Evolutionary conservation across 2,888 invertebrate genomes (phyloP), one percentile per base, ranked within the genome.

Genomic region (Erebia ligea): DNA sequence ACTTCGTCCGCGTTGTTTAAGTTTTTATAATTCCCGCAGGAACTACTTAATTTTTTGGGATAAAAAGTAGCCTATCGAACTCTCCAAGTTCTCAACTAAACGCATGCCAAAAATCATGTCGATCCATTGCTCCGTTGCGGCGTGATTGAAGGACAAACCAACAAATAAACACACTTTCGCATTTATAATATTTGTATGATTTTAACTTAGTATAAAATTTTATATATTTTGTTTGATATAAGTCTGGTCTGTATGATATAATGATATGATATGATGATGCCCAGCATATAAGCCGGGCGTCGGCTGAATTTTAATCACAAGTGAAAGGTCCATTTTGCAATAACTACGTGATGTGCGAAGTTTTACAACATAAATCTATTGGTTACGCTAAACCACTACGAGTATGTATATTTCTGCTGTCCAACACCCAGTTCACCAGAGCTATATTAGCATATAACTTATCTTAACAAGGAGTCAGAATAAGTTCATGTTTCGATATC

Each of bases 301-400:
- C 61, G 56, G 74, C 57, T 75, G 77, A 76, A 77, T 77, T 73
- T 69, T 64, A 76, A 77, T 75, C 72, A 59, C 67, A 59, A 73
- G 77, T 75, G 77, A 77, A 77, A 77, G 74, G 71, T n/a, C 65
- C 52, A 73, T 76, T 76, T 76, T 76, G 77, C 75, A 77, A 76
- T 67, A 71, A 64, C 70, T 70, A 75, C 68, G 69, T 72, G 75
- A 76, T 73, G 74, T 74, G 76, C 76, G 71, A 76, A 77, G 57
- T 69, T 66, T 70, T 68, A 72, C 67, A 70, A 63, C 62, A 65
- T 67, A 59, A 67, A 73, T 73, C 58, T 59, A 67, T 70, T 54
- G 45, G 57, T 72, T 62, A 48, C 62, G 48, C 19, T 62, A 21
- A 62, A 48, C 62, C 62, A 45, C 62, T 62, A 10, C 50, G 50